Evolutionary conservation across 1,140 invertebrate genomes (phyloP).

Genomic region (Hylyphantes graminicola): DNA sequence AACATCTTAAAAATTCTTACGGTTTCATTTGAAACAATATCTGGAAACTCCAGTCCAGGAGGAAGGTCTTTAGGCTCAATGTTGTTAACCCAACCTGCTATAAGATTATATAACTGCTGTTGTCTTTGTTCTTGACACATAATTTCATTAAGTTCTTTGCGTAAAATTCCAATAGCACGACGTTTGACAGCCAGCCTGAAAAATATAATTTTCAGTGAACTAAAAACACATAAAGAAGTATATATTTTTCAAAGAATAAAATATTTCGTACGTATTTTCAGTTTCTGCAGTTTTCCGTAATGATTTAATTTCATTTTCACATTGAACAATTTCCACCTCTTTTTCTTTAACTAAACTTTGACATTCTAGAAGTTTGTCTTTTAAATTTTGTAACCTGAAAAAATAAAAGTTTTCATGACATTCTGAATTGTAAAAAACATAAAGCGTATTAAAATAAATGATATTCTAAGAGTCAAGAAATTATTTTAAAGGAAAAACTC

Average conservation of each 20-base stretch:
- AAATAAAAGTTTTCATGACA: neutral
- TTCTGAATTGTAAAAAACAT: neutral
- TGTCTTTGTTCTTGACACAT: slow-evolving; percentile 84
- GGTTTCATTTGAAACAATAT: slow-evolving; percentile 46
- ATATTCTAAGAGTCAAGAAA: neutral
- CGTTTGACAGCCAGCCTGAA: slow-evolving; percentile 65
- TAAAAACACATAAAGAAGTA: neutral
- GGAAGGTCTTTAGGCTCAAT: slow-evolving; percentile 87
- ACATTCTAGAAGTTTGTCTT: slow-evolving; percentile 76
- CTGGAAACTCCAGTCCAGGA: slow-evolving; percentile 78
- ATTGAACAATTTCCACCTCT: slow-evolving; percentile 65
- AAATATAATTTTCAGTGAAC: slow-evolving; percentile 10
- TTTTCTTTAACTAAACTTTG: slow-evolving; percentile 66
- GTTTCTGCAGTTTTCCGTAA: slow-evolving; percentile 62
- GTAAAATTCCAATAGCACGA: slow-evolving; percentile 65
- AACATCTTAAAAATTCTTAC: neutral
- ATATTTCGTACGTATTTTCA: slow-evolving; percentile 43
- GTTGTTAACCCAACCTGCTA: slow-evolving; percentile 83
- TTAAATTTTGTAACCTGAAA: slow-evolving; percentile 77
- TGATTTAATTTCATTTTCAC: slow-evolving; percentile 65
- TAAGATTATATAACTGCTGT: slow-evolving; percentile 81
- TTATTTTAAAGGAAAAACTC: slow-evolving; percentile 43
- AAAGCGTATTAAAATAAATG: neutral
- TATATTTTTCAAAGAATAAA: neutral
- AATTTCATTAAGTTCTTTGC: slow-evolving; percentile 74